Base-by-base conservation (phyloP, 2,113 vertebrate species). In the Scomber colias region DNA sequence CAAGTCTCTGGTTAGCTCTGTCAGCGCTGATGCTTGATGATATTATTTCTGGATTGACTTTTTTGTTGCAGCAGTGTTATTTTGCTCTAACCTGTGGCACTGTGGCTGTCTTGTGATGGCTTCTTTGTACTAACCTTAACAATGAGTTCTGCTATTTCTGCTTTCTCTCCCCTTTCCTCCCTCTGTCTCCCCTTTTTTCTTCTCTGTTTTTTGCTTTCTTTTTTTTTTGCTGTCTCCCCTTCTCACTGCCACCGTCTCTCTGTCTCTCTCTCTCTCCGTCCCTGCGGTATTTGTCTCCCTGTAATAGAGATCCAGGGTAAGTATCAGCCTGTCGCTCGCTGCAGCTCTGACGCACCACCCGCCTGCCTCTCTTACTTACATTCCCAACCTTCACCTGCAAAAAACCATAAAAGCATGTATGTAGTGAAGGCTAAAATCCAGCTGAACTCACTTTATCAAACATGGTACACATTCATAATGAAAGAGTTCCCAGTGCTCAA, bases 231-330 rank as follows among this genome's bases (percentile, higher is more conserved):
- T 75, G 64, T 70, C 78, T 59, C 72, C 79, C 63, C 51, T 19
- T 76, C 66, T 75, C 46, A 15, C 76, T 74, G 72, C 81, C 46
- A 30, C 63, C 56, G 45, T 78, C 78, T 78, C 24, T 74, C 71
- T 79, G 71, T 82, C 71, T 57, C 81, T 63, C 83, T 71, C 21
- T 21, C 21, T 21, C 50, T 49, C 56, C 56, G 50, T 49, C 61
- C 56, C 57, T 66, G 69, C 65, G 86, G 76, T 87, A 61, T 85
- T 66, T 90, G 66, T 80, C 70, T 72, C 75, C 60, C 80, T 85
- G 56, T 87, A 85, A 84, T 91, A 95, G 95, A 95, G 88, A 91
- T 95, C 53, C 94, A 92, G 92, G 95, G 95, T 95, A 89, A 94
- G 94, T 95, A 94, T 90, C 44, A 40, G 66, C 71, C 73, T 81